Evolutionary conservation across 2,888 invertebrate genomes (phyloP).

Genomic region (Drosophila antonietae): DNA sequence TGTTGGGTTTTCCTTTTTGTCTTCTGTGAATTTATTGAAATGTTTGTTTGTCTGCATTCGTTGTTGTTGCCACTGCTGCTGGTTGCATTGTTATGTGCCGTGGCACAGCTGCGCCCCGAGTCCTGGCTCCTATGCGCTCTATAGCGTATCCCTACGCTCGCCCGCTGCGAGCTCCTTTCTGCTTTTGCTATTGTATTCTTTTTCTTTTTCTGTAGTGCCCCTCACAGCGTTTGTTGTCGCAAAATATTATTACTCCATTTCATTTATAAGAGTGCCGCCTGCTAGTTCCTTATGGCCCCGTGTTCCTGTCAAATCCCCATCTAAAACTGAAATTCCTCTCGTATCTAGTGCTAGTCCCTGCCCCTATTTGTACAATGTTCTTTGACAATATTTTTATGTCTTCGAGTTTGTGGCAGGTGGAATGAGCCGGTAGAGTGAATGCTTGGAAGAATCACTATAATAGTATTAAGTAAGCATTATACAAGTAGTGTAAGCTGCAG

Average conservation of each 20-base stretch:
- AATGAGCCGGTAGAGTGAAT: neutral
- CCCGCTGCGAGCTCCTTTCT: slow-evolving; percentile 30
- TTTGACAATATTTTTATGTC: slow-evolving; percentile 42
- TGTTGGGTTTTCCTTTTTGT: slow-evolving; percentile 50
- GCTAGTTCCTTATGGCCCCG: slow-evolving; percentile 13
- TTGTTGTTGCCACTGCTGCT: slow-evolving; percentile 29
- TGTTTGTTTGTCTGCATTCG: slow-evolving; percentile 76
- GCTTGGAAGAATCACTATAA: too few species aligned
- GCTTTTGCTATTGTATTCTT: slow-evolving; percentile 39
- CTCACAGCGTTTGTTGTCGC: slow-evolving; percentile 67
- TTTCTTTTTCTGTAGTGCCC: neutral
- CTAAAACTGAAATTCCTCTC: slow-evolving; percentile 1
- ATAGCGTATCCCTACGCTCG: slow-evolving; percentile 39
- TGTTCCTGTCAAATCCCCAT: slow-evolving; percentile 11
- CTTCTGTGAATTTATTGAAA: slow-evolving; percentile 73
- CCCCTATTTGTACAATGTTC: slow-evolving; percentile 44
- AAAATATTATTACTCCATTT: slow-evolving; percentile 83
- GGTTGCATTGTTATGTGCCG: slow-evolving; percentile 58
- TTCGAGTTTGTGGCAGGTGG: neutral
- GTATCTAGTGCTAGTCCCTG: slow-evolving; percentile 4
- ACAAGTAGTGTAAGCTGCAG: too few species aligned
- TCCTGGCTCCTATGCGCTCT: neutral
- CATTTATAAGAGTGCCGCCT: slow-evolving; percentile 78
- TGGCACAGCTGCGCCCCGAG: slow-evolving; percentile 50
- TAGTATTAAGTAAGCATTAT: too few species aligned